Evolutionary conservation across 2,113 vertebrate genomes (phyloP).

Genomic region (Passer domesticus): DNA sequence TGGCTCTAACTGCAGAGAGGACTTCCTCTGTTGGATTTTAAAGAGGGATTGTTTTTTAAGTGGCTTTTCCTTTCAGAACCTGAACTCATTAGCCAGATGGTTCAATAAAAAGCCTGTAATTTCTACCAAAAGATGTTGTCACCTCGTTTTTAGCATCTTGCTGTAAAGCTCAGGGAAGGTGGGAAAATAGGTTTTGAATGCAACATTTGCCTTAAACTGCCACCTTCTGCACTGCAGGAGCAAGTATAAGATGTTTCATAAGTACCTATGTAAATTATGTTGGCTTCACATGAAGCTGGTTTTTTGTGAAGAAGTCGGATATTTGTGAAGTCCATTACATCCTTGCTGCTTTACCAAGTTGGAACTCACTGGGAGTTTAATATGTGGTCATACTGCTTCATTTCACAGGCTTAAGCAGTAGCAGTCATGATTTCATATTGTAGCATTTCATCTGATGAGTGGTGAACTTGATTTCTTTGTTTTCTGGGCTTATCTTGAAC

Average conservation of each 20-base stretch:
- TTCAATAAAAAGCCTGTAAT: neutral
- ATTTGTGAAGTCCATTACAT: neutral
- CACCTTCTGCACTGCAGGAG: neutral
- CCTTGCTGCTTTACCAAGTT: neutral
- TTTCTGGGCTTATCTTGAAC: neutral
- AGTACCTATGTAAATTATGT: neutral
- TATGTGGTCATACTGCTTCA: neutral
- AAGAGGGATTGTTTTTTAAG: neutral
- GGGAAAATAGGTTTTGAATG: neutral
- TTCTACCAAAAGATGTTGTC: neutral
- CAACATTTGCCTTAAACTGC: neutral
- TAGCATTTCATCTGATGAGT: neutral
- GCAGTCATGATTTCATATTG: neutral
- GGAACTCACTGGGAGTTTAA: neutral
- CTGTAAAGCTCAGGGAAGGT: neutral
- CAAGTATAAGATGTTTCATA: neutral
- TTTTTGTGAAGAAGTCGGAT: neutral
- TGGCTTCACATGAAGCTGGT: neutral
- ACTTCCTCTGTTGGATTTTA: neutral
- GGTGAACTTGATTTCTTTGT: neutral
- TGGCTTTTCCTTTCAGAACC: neutral
- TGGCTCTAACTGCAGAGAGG: neutral
- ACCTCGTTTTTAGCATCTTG: neutral
- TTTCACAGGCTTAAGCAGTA: neutral
- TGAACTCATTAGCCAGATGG: neutral